A percentile compares a stretch with the other conserved stretches of the same genome.
These are phyloP conservation scores for Aegypius monachus DNA, from an alignment of 2,113 vertebrate species.

Conservation along the genomic window DNA sequence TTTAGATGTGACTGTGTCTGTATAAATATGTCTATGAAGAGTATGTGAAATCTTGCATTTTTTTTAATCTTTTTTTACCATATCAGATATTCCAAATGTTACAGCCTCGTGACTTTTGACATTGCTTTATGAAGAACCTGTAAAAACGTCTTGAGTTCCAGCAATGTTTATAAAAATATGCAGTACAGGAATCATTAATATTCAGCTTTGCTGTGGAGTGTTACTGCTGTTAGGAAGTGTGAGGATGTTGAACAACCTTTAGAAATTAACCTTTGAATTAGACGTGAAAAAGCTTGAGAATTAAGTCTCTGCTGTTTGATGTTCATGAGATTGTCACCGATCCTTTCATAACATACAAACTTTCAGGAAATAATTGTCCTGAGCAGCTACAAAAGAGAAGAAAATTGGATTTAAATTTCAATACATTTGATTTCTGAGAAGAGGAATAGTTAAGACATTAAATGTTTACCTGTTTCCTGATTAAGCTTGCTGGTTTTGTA, in stretches of 20 bases:
- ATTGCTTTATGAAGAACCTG: not conserved
- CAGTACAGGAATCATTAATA: not conserved
- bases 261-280: not conserved
- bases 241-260: not conserved
- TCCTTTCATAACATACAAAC: not conserved
- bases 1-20: conserved; percentile 71
- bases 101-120: conserved; percentile 12
- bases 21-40: conserved; percentile 43
- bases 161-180: not conserved
- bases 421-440: not conserved
- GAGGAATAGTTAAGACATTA: not conserved
- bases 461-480: not conserved
- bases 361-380: not conserved
- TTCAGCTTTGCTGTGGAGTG: not conserved
- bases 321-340: not conserved
- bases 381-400: not conserved
- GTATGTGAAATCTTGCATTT: conserved; percentile 1
- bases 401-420: not conserved
- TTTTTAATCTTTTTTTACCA: not conserved
- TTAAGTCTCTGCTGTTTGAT: not conserved
- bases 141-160: not conserved
- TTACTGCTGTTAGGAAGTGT: not conserved
- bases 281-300: not conserved
- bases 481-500: not conserved
- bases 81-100: conserved; percentile 18